These are phyloP conservation scores for Sinonovacula constricta DNA, from an alignment of 1,140 invertebrate genomes.

Conservation along the genomic window DNA sequence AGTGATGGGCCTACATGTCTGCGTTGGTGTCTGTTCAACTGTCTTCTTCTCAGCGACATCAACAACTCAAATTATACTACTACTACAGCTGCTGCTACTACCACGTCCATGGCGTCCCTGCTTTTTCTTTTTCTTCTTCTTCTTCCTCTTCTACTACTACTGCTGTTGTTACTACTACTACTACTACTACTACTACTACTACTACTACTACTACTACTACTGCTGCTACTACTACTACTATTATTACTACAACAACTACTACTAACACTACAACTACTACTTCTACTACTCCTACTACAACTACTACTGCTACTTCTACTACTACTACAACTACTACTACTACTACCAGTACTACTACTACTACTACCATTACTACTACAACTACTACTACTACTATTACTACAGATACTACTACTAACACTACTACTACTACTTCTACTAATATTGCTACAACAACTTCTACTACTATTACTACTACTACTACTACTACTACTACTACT, in stretches of 20 bases:
- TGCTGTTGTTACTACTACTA: not conserved
- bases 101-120: not conserved
- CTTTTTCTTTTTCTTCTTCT: not conserved
- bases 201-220: not conserved
- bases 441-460: not conserved
- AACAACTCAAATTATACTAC: too few species aligned
- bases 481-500: slow-evolving; percentile 4
- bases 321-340: not conserved
- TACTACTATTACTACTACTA: slow-evolving; percentile 2
- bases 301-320: not conserved
- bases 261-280: too few species aligned
- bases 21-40: too few species aligned
- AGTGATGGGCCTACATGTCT: too few species aligned
- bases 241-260: too few species aligned
- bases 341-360: too few species aligned
- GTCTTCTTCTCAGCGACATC: too few species aligned
- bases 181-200: not conserved
- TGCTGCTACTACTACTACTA: not conserved
- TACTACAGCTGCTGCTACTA: not conserved
- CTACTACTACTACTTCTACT: too few species aligned
- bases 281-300: too few species aligned
- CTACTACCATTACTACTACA: not conserved
- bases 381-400: slow-evolving; percentile 3
- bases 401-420: too few species aligned
- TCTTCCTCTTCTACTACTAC: not conserved